A percentile compares a stretch with the other conserved stretches of the same genome.
phyloP scores from a whole-genome alignment of 2,888 invertebrate species.

The Nomada flava region DNA sequence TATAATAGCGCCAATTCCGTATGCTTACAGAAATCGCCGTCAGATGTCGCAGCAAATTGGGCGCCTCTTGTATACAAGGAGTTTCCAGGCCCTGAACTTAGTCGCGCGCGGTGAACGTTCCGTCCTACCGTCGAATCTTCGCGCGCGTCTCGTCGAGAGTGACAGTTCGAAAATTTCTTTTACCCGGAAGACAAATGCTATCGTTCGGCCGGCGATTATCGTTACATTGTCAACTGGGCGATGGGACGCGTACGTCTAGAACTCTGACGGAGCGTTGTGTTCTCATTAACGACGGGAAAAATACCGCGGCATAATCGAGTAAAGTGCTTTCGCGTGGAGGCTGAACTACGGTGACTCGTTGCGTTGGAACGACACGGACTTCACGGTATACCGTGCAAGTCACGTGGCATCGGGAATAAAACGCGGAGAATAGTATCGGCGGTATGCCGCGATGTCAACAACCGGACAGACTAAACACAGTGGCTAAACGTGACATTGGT shows the following conservation, averaged over 20 bases:
- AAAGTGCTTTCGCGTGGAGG: conserved; percentile 47
- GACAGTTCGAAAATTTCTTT: conserved; percentile 63
- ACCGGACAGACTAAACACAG: conserved; percentile 34
- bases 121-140: conserved; percentile 68
- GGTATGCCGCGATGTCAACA: conserved; percentile 51
- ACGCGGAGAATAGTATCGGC: conserved; percentile 32
- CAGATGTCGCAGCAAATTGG: conserved; percentile 41
- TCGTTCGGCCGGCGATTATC: background rate
- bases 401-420: conserved; percentile 58
- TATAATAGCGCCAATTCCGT: conserved; percentile 25
- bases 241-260: background rate
- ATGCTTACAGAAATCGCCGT: conserved; percentile 24
- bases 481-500: conserved; percentile 28
- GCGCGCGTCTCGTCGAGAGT: conserved; percentile 62
- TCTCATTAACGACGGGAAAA: conserved; percentile 19
- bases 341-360: conserved; percentile 45
- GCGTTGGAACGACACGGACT: conserved; percentile 54
- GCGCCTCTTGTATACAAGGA: conserved; percentile 52
- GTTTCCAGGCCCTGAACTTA: conserved; percentile 69
- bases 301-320: conserved; percentile 30
- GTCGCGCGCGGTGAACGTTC: conserved; percentile 73
- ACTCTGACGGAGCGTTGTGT: background rate
- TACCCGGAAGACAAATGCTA: conserved; percentile 35
- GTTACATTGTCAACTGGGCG: conserved; percentile 7
- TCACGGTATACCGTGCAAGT: conserved; percentile 48